Evolutionary conservation across 2,797 vertebrate genomes (phyloP).

Genomic region (Falco novaeseelandiae): DNA sequence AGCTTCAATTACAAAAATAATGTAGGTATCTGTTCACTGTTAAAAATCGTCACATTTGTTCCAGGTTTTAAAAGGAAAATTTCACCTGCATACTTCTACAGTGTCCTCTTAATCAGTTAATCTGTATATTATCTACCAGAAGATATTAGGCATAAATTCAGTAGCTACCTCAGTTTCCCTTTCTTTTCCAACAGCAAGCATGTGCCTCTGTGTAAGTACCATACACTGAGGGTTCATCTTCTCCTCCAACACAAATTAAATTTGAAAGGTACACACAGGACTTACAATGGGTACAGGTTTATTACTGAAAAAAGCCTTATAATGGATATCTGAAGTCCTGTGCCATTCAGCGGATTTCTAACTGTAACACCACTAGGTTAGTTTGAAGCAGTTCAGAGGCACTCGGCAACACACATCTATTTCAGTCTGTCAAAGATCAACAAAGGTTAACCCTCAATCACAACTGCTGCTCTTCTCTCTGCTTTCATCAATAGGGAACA

Average conservation of each 20-base stretch:
- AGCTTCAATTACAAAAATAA: not conserved
- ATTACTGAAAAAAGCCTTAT: not conserved
- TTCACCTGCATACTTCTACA: not conserved
- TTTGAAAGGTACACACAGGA: fast-evolving
- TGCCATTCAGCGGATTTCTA: not conserved
- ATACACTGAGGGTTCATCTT: not conserved
- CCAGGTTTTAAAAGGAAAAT: not conserved
- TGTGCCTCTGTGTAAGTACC: not conserved
- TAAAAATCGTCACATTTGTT: not conserved
- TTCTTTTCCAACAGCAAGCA: not conserved
- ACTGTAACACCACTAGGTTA: not conserved
- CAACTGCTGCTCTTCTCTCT: not conserved
- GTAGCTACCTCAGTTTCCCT: not conserved
- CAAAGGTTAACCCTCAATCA: not conserved
- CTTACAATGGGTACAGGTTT: not conserved
- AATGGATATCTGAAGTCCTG: not conserved
- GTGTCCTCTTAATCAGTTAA: not conserved
- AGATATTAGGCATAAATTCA: not conserved
- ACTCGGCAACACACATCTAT: not conserved
- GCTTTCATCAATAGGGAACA: not conserved
- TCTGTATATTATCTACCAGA: not conserved
- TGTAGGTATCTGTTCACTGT: not conserved
- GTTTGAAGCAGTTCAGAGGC: not conserved
- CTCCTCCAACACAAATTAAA: not conserved
- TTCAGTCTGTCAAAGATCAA: not conserved